phyloP scores from a whole-genome alignment of 2,888 invertebrate genomes.

The Trissolcus japonicus region DNA sequence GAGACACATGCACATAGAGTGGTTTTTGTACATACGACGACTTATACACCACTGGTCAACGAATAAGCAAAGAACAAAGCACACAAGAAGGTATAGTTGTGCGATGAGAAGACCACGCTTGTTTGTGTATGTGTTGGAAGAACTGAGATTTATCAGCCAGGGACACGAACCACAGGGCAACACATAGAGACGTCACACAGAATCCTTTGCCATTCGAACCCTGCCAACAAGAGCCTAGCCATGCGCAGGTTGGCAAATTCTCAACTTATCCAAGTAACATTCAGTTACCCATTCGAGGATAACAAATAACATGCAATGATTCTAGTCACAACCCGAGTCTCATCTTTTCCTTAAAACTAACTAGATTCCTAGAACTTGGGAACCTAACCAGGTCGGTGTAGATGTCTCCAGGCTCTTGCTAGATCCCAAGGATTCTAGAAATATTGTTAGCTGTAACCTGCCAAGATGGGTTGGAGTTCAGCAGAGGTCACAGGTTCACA shows the following conservation, averaged over 20 bases:
- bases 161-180: constrained; percentile 32
- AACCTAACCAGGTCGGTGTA: no score
- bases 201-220: constrained; percentile 61
- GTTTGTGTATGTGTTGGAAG: constrained; percentile 39
- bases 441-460: neutral
- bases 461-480: no score
- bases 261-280: constrained; percentile 47
- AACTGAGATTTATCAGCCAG: constrained; percentile 41
- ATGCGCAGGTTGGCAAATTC: constrained; percentile 57
- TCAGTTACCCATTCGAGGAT: constrained; percentile 35
- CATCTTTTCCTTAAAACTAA: no score
- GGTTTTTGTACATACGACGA: constrained; percentile 5
- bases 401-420: neutral
- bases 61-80: constrained; percentile 43
- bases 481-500: no score
- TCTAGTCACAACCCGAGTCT: neutral
- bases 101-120: constrained; percentile 28
- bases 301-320: constrained; percentile 41
- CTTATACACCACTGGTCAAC: constrained; percentile 30
- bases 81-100: constrained; percentile 40
- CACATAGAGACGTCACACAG: constrained; percentile 57
- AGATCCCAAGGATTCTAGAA: neutral
- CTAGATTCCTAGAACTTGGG: no score
- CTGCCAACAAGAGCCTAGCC: constrained; percentile 55
- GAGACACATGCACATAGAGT: no score